A percentile compares a stretch with the other conserved stretches of the same genome.
Evolutionary conservation across 2,888 invertebrate species (phyloP).

Genomic region (Chrysomela aeneicollis): DNA sequence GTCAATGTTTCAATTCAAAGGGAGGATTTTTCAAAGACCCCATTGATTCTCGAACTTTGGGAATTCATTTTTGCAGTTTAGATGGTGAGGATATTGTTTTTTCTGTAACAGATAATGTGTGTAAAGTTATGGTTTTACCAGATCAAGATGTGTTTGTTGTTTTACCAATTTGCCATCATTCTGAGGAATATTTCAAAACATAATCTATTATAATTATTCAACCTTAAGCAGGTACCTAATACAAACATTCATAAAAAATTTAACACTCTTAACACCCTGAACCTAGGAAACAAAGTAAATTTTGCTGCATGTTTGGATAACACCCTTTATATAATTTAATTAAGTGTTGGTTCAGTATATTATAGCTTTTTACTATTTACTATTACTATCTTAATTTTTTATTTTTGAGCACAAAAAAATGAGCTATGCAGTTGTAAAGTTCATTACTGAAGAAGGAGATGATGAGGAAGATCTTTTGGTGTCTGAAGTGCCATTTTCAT

Average conservation of each 20-base stretch:
- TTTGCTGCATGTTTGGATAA: not conserved
- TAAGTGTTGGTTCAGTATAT: no score
- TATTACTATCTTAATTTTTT: not conserved
- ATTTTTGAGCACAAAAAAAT: not conserved
- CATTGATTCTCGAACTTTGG: constrained; percentile 8
- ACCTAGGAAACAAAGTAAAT: not conserved
- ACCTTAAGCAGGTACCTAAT: no score
- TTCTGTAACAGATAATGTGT: constrained; percentile 7
- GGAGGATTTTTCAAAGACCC: constrained; percentile 5
- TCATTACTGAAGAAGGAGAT: constrained; percentile 16
- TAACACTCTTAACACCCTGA: not conserved
- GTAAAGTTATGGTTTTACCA: constrained; percentile 13
- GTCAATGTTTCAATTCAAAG: constrained; percentile 5
- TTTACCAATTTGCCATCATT: constrained; percentile 10
- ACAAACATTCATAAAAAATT: no score
- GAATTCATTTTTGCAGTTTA: constrained; percentile 14
- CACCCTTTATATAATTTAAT: not conserved
- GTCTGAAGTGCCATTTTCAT: constrained; percentile 27
- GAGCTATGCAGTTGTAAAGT: constrained; percentile 23
- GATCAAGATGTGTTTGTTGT: constrained; percentile 6
- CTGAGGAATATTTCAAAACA: constrained; percentile 11
- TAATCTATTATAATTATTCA: not conserved
- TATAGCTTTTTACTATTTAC: no score
- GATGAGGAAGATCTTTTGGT: constrained; percentile 18
- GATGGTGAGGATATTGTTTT: constrained; percentile 3